Percentiles rank a stretch among this genome's conserved stretches.
Evolutionary conservation across 1,140 invertebrate species (phyloP).

Genomic region (Pseudomyrmex pallidus): DNA sequence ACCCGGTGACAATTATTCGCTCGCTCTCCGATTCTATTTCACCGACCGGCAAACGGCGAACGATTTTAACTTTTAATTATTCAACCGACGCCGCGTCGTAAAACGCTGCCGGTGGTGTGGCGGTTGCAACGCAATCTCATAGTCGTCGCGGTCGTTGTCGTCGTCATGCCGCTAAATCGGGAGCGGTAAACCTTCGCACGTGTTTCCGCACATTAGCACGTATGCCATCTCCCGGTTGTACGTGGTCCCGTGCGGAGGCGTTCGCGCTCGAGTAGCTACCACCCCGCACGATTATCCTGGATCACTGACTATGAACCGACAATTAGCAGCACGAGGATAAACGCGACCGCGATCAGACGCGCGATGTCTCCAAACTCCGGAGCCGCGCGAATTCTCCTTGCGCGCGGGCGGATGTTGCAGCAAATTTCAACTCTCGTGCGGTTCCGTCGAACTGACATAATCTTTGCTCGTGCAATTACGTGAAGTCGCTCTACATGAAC

Average conservation of each 20-base stretch:
- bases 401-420: neutral
- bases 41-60: neutral
- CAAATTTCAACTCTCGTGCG: conserved; percentile 12
- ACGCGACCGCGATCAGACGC: neutral
- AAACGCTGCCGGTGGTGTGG: neutral
- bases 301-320: conserved; percentile 60
- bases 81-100: conserved; percentile 42
- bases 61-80: conserved; percentile 67
- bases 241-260: conserved; percentile 1
- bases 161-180: conserved; percentile 14
- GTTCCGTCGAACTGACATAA: conserved; percentile 33
- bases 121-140: conserved; percentile 6
- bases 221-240: conserved; percentile 28
- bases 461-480: conserved; percentile 46
- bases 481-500: conserved; percentile 19
- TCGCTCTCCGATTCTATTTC: neutral
- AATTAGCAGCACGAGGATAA: conserved; percentile 45
- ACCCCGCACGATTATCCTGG: conserved; percentile 45
- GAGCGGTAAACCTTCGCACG: neutral
- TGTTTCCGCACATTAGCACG: conserved; percentile 53
- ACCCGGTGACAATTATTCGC: conserved; percentile 45
- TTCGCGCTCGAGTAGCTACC: conserved; percentile 26
- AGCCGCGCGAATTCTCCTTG: conserved; percentile 21
- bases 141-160: neutral
- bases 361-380: conserved; percentile 31